Conservation (phyloP, 2,113 vertebrate species). For the Ammodramus savannarum region DNA sequence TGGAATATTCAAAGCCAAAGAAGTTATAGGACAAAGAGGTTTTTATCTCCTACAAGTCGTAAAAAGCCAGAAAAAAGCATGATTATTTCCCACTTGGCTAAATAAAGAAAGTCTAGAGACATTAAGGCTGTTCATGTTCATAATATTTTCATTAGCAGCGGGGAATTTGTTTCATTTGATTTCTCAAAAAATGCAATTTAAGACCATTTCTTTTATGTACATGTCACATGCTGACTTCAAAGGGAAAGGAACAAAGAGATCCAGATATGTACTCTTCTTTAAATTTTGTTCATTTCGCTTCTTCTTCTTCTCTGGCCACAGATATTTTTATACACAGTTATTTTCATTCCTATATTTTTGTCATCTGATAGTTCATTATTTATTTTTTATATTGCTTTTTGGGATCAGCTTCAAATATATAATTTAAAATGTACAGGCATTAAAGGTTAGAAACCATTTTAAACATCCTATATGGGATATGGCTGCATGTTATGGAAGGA, state of each 20-base stretch:
- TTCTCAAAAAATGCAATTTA: constrained; percentile 18
- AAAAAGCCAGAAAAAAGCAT: not conserved
- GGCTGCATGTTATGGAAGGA: not conserved
- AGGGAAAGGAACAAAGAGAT: not conserved
- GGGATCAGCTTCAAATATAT: not conserved
- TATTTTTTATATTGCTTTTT: not conserved
- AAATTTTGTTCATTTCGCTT: not conserved
- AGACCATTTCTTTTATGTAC: not conserved
- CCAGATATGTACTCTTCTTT: not conserved
- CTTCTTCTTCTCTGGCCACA: not conserved
- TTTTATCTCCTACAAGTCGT: not conserved
- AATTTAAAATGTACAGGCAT: not conserved
- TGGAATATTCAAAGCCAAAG: not conserved
- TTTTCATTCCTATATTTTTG: not conserved
- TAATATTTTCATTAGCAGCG: constrained; percentile 21
- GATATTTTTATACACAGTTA: not conserved
- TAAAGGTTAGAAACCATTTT: not conserved
- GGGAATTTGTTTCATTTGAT: not conserved
- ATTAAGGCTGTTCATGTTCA: not conserved
- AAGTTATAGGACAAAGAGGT: not conserved
- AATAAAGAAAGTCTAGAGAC: not conserved
- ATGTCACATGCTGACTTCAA: constrained; percentile 3
- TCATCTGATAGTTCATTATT: not conserved
- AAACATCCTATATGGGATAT: not conserved
- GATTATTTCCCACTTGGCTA: not conserved